Evolutionary conservation across 2,797 vertebrate species (phyloP).

Genomic region (Mus spretus): DNA sequence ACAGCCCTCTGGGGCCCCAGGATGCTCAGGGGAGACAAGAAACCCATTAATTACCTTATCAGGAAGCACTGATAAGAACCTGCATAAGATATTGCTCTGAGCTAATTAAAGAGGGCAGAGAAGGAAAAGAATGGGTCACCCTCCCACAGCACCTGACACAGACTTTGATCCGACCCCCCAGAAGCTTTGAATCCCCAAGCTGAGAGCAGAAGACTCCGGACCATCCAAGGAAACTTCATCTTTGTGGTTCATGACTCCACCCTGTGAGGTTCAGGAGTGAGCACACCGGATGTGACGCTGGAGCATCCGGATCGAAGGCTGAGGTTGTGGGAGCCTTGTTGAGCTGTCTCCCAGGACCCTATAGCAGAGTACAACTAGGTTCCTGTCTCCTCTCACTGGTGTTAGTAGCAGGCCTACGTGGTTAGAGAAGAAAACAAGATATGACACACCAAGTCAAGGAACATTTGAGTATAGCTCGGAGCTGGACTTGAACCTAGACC

Average conservation of each 20-base stretch:
- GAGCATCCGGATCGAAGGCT: background rate
- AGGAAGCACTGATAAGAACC: slow-evolving; percentile 82
- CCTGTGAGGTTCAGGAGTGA: background rate
- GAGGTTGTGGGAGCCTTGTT: rapidly evolving
- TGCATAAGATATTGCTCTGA: slow-evolving; percentile 73
- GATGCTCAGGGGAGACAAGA: slow-evolving; percentile 82
- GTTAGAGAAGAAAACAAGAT: background rate
- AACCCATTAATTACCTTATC: slow-evolving; percentile 84
- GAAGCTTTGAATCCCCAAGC: background rate
- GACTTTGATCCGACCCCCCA: background rate
- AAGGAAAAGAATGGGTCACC: background rate
- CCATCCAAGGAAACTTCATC: background rate
- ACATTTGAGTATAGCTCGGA: background rate
- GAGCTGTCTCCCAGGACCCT: background rate
- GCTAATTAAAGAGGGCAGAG: slow-evolving; percentile 80
- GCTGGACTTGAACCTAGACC: background rate
- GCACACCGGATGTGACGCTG: background rate
- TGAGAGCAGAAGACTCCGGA: background rate
- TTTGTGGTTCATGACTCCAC: background rate
- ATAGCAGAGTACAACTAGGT: too few relatives aligned
- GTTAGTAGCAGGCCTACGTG: background rate
- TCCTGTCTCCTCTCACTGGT: background rate
- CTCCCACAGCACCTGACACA: background rate
- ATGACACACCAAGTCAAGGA: background rate
- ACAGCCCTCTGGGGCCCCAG: slow-evolving; percentile 80